Evolutionary conservation across 2,797 vertebrate species (phyloP).

Genomic region (Parotocinclus haroldoi): DNA sequence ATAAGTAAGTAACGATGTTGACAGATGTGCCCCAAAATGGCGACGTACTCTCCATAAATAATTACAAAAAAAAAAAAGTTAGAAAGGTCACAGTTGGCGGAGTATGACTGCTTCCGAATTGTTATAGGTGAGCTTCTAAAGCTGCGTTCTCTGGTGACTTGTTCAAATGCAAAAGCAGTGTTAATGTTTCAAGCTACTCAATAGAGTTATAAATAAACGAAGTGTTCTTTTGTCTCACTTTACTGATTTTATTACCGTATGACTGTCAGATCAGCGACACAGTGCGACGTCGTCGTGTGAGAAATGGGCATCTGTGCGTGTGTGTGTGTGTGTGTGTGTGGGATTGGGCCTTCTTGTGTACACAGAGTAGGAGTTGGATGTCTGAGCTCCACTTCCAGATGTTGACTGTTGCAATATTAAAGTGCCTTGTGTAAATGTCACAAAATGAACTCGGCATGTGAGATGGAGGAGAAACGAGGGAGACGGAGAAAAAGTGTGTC

Average conservation of each 20-base stretch:
- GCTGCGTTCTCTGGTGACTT: constrained; percentile 1
- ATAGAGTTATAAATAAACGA: constrained; percentile 39
- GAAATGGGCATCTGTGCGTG: constrained; percentile 9
- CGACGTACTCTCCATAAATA: constrained; percentile 25
- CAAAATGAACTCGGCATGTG: constrained; percentile 40
- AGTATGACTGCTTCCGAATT: constrained; percentile 1
- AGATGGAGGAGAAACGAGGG: constrained; percentile 1
- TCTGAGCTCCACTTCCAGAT: constrained; percentile 55
- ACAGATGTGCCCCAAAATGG: neutral
- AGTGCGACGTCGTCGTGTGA: constrained; percentile 13
- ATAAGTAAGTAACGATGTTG: no score
- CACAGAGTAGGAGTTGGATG: constrained; percentile 39
- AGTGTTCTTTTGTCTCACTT: constrained; percentile 38
- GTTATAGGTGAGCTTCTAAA: neutral
- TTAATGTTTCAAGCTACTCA: constrained; percentile 35
- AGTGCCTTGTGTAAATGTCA: constrained; percentile 67
- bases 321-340: no score
- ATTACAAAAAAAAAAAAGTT: neutral
- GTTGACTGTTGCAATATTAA: constrained; percentile 63
- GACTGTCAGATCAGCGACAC: constrained; percentile 34
- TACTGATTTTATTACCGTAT: constrained; percentile 42
- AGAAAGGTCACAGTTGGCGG: constrained; percentile 1
- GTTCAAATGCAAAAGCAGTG: constrained; percentile 26
- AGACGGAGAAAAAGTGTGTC: no score
- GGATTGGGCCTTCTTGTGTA: constrained; percentile 25